Conservation (phyloP, 2,797 vertebrate species). For the Coreius guichenoti region DNA sequence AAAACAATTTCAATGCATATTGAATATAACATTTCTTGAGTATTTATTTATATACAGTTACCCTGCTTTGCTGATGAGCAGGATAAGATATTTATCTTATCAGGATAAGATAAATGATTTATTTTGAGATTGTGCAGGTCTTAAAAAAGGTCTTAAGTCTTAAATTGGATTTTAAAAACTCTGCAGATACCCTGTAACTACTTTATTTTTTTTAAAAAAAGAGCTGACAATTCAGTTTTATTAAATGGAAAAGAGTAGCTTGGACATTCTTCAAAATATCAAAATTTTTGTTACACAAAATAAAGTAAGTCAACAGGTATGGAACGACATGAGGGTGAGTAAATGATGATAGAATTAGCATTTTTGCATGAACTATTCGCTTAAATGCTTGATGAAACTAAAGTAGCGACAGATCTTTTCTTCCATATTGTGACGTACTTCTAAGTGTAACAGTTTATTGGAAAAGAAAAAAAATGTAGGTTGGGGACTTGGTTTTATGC, state of each 20-base stretch:
- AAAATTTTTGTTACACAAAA: not conserved
- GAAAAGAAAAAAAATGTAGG: not conserved
- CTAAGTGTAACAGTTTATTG: not conserved
- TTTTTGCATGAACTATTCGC: not conserved
- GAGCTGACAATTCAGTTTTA: too few relatives aligned
- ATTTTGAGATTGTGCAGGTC: not conserved
- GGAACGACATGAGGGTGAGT: not conserved
- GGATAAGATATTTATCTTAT: too few relatives aligned
- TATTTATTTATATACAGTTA: too few relatives aligned
- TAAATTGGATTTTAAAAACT: not conserved
- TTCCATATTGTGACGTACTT: not conserved
- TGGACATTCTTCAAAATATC: not conserved
- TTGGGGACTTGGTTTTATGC: not conserved
- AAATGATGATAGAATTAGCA: not conserved
- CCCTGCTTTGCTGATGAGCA: too few relatives aligned
- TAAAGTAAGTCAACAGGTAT: not conserved
- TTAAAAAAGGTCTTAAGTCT: not conserved
- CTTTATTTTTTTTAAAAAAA: not conserved
- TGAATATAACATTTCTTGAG: too few relatives aligned
- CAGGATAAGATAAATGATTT: too few relatives aligned
- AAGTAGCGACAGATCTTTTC: not conserved
- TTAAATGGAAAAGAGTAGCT: not conserved
- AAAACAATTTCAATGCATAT: too few relatives aligned
- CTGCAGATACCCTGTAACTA: not conserved
- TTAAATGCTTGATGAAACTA: not conserved